Percentiles rank a stretch among this genome's conserved stretches.
phyloP scores from a whole-genome alignment of 2,113 vertebrate species.

The Neogobius melanostomus region DNA sequence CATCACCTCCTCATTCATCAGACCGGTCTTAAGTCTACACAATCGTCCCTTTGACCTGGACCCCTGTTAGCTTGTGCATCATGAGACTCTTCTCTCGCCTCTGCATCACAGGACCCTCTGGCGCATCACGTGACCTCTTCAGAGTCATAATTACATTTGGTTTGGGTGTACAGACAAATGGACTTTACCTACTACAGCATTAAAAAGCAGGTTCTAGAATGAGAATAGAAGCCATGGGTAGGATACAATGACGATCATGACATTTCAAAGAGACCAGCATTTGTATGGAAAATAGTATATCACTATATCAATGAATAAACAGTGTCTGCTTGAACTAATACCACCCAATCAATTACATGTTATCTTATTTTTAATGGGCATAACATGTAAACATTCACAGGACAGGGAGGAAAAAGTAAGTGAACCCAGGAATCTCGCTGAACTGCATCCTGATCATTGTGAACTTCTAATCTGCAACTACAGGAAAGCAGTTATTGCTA shows the following conservation, averaged over 20 bases:
- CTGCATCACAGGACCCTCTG: background rate
- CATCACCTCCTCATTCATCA: background rate
- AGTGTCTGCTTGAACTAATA: too few relatives aligned
- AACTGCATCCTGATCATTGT: too few relatives aligned
- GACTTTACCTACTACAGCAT: background rate
- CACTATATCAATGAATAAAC: too few relatives aligned
- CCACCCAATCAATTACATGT: too few relatives aligned
- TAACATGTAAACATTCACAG: too few relatives aligned
- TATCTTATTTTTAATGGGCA: too few relatives aligned
- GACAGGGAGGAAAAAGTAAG: too few relatives aligned
- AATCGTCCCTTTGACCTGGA: background rate
- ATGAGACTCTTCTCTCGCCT: background rate
- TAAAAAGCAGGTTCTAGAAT: background rate
- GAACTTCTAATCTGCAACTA: too few relatives aligned
- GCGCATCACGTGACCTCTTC: background rate
- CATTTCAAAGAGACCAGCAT: background rate
- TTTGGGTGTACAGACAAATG: slow-evolving; percentile 10
- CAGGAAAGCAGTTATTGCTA: too few relatives aligned
- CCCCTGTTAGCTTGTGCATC: background rate
- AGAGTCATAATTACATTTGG: slow-evolving; percentile 18
- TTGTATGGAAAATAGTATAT: too few relatives aligned
- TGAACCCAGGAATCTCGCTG: too few relatives aligned
- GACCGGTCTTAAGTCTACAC: background rate
- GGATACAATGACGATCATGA: background rate
- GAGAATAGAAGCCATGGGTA: background rate